Percentiles rank a stretch among this genome's conserved stretches.
Conservation (phyloP, 2,113 vertebrate genomes). For the Parus major region DNA sequence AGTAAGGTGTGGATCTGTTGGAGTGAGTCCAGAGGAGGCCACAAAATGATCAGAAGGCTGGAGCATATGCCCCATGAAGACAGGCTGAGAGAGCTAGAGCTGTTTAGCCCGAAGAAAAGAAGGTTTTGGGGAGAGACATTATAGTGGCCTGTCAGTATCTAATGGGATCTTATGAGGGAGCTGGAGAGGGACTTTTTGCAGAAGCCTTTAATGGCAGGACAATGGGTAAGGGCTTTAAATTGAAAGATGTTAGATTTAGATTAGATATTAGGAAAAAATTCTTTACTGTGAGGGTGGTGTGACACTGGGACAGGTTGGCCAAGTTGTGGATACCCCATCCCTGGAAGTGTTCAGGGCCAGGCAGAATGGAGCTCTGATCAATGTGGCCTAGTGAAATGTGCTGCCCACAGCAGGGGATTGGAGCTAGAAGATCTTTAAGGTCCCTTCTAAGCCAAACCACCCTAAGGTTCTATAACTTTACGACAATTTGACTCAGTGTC, state of each 20-base stretch:
- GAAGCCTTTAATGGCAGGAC: background rate
- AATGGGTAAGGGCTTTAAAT: background rate
- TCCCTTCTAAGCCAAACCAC: background rate
- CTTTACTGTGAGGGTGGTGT: too few species aligned
- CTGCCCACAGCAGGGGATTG: background rate
- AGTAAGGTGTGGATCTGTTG: background rate
- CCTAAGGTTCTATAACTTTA: too few species aligned
- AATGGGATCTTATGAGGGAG: background rate
- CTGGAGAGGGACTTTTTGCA: background rate
- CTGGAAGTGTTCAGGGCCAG: background rate
- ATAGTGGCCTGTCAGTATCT: background rate
- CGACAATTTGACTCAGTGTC: background rate
- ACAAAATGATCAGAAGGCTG: background rate
- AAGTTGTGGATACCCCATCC: background rate
- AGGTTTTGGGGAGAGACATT: background rate
- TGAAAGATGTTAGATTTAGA: background rate
- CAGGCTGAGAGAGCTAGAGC: background rate
- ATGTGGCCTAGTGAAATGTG: accelerated
- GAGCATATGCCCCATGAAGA: background rate
- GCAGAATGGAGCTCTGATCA: background rate
- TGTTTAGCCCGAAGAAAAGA: background rate
- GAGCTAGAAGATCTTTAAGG: background rate
- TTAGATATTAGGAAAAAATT: background rate
- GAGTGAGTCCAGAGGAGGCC: background rate
- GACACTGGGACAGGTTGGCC: background rate